A percentile compares a stretch with the other conserved stretches of the same genome.
Conservation (phyloP, 2,888 invertebrate genomes). For the Cerastoderma edule region DNA sequence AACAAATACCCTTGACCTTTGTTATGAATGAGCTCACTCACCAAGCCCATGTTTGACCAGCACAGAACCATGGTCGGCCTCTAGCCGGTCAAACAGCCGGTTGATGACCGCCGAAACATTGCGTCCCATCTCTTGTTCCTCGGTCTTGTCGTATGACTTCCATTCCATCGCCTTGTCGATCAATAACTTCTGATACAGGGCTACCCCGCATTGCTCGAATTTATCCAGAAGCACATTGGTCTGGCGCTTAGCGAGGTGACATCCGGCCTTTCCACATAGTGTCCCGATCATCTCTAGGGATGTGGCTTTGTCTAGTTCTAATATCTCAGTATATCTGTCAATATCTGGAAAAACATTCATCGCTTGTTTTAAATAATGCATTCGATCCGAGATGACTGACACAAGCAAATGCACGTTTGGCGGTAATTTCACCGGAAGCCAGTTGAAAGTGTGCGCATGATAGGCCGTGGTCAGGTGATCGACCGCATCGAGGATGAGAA, state of each 20-base stretch:
- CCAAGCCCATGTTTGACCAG: conserved; percentile 72
- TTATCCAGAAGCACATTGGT: conserved; percentile 63
- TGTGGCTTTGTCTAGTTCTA: conserved; percentile 47
- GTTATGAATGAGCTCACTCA: conserved; percentile 42
- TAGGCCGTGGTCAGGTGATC: conserved; percentile 73
- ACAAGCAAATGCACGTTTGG: conserved; percentile 69
- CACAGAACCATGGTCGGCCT: conserved; percentile 70
- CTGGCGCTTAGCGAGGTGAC: conserved; percentile 70
- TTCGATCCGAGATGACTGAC: conserved; percentile 66
- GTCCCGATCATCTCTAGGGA: conserved; percentile 63
- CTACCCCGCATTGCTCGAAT: conserved; percentile 59
- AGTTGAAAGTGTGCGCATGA: conserved; percentile 70
- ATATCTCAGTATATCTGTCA: conserved; percentile 67
- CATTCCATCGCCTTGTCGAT: conserved; percentile 70
- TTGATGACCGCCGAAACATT: conserved; percentile 69
- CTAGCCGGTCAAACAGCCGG: conserved; percentile 69
- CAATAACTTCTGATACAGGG: conserved; percentile 74
- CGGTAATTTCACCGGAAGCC: conserved; percentile 74
- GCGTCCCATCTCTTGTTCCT: conserved; percentile 57
- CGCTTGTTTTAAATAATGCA: conserved; percentile 63
- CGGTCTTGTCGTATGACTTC: conserved; percentile 69
- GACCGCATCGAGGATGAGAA: conserved; percentile 76
- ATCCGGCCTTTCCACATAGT: conserved; percentile 43
- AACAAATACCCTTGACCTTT: too few species aligned
- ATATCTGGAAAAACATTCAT: conserved; percentile 45